Evolutionary conservation across 2,113 vertebrate species (phyloP).

Genomic region (Triplophysa dalaica): DNA sequence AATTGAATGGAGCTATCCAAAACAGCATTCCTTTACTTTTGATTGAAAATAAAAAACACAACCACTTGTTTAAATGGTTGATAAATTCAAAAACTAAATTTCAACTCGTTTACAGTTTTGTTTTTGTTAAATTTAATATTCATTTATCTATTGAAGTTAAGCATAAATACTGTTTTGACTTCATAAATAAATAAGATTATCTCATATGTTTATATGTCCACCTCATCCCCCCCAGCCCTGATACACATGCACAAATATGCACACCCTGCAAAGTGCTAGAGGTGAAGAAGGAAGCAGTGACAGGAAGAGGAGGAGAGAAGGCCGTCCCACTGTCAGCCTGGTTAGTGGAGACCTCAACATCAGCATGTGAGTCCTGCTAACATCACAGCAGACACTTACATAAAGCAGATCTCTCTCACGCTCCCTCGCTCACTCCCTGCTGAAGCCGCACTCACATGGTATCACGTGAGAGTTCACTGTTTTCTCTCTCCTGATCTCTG

Average conservation of each 20-base stretch:
- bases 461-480: slow-evolving; percentile 44
- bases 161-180: too few relatives aligned
- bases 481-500: slow-evolving; percentile 13
- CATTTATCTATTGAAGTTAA: too few relatives aligned
- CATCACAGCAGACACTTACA: slow-evolving; percentile 66
- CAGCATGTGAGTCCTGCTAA: slow-evolving; percentile 62
- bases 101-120: too few relatives aligned
- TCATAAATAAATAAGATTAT: too few relatives aligned
- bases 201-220: too few relatives aligned
- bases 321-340: slow-evolving; percentile 44
- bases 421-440: slow-evolving; percentile 52
- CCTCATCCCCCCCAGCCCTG: not conserved
- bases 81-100: too few relatives aligned
- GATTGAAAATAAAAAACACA: too few relatives aligned
- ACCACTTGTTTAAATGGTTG: too few relatives aligned
- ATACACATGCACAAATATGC: slow-evolving; percentile 43
- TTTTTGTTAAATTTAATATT: too few relatives aligned
- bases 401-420: slow-evolving; percentile 61
- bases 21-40: too few relatives aligned
- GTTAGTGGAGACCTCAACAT: slow-evolving; percentile 59
- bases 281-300: slow-evolving; percentile 55
- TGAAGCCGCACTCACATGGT: slow-evolving; percentile 54
- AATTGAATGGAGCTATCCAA: too few relatives aligned
- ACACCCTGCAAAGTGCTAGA: slow-evolving; percentile 58
- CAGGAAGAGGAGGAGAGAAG: slow-evolving; percentile 37